Conservation (phyloP, 2,113 vertebrate genomes). For the Phaethornis superciliosus region DNA sequence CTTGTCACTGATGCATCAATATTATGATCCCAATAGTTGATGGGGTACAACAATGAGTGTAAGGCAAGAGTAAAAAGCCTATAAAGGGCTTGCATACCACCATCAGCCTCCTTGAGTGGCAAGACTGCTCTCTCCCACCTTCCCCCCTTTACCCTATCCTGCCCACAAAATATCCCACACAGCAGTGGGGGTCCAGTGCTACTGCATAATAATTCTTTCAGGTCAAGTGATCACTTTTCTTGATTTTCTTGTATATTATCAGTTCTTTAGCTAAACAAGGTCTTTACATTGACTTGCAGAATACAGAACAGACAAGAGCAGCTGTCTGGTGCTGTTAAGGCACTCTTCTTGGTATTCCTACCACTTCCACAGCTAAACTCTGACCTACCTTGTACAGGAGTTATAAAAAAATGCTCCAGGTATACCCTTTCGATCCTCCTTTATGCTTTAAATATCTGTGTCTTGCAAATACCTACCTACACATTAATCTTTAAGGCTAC, state of each 20-base stretch:
- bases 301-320: neutral
- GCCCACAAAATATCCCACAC: neutral
- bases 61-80: neutral
- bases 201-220: neutral
- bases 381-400: neutral
- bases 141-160: neutral
- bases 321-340: neutral
- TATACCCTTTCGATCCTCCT: neutral
- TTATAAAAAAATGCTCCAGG: neutral
- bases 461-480: neutral
- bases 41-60: neutral
- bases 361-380: neutral
- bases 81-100: neutral
- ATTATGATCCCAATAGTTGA: rapidly evolving
- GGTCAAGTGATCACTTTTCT: neutral
- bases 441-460: neutral
- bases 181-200: neutral
- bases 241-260: neutral
- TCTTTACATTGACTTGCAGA: neutral
- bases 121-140: neutral
- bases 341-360: neutral
- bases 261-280: neutral
- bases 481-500: neutral
- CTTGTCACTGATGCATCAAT: neutral
- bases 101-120: neutral